Evolutionary conservation across 2,797 vertebrate genomes (phyloP).

Genomic region (Halcyon smyrnensis): DNA sequence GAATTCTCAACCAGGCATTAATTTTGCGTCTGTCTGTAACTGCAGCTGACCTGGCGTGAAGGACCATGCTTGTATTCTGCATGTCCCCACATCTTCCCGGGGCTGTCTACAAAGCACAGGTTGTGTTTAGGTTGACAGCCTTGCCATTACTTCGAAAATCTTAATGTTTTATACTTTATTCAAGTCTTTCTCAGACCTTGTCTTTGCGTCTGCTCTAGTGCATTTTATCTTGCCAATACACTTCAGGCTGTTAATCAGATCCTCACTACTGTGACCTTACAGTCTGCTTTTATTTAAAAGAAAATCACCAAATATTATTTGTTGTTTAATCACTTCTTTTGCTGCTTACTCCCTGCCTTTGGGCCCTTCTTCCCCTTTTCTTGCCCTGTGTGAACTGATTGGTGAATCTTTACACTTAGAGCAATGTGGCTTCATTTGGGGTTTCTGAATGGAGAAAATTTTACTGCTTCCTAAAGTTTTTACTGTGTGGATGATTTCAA

Average conservation of each 20-base stretch:
- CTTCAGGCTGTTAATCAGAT: neutral
- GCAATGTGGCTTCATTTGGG: neutral
- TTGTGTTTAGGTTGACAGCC: neutral
- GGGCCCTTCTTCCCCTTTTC: neutral
- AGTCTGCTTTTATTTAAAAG: neutral
- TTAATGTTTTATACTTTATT: neutral
- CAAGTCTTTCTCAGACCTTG: neutral
- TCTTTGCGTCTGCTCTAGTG: neutral
- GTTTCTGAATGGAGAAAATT: neutral
- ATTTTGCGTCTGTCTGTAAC: accelerated
- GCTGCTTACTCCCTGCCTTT: neutral
- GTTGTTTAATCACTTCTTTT: neutral
- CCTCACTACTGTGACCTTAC: neutral
- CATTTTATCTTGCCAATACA: neutral
- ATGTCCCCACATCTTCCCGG: neutral
- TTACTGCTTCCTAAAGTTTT: neutral
- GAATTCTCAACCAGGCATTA: neutral
- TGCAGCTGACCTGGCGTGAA: neutral
- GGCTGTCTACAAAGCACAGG: neutral
- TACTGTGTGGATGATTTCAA: neutral
- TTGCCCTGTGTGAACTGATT: neutral
- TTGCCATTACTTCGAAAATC: neutral
- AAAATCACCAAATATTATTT: neutral
- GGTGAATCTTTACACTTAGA: neutral
- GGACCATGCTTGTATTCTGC: neutral